phyloP scores from a whole-genome alignment of 2,113 vertebrate genomes.

The Spea bombifrons region DNA sequence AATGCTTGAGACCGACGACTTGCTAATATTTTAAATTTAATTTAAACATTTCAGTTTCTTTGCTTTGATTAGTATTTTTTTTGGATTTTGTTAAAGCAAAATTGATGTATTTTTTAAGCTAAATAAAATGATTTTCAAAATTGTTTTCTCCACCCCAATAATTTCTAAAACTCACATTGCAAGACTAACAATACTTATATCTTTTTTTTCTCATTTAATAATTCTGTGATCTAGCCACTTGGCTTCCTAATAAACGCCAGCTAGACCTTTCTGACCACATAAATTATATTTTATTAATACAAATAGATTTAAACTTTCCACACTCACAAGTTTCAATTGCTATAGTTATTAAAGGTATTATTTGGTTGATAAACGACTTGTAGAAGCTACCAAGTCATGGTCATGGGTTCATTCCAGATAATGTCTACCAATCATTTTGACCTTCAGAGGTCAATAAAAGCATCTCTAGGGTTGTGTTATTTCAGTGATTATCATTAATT shows the following conservation, averaged over 20 bases:
- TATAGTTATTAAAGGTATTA: not conserved
- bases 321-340: not conserved
- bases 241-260: not conserved
- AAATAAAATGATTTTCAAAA: too few species aligned
- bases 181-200: too few species aligned
- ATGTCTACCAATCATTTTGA: constrained; percentile 8
- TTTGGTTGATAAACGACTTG: not conserved
- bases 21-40: too few species aligned
- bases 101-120: too few species aligned
- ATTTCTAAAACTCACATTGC: too few species aligned
- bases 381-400: constrained; percentile 16
- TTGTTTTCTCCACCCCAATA: too few species aligned
- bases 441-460: constrained; percentile 20
- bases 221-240: too few species aligned
- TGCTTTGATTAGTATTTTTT: too few species aligned
- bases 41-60: too few species aligned
- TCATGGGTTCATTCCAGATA: constrained; percentile 2
- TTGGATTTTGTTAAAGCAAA: too few species aligned
- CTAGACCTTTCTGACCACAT: not conserved
- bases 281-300: not conserved
- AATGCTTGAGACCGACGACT: too few species aligned
- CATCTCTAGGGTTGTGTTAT: constrained; percentile 3
- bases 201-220: not conserved
- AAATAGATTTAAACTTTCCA: not conserved
- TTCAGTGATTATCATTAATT: constrained; percentile 23